Evolutionary conservation across 2,797 vertebrate species (phyloP), one percentile per base, ranked within the genome.

Genomic region (Limosa lapponica): DNA sequence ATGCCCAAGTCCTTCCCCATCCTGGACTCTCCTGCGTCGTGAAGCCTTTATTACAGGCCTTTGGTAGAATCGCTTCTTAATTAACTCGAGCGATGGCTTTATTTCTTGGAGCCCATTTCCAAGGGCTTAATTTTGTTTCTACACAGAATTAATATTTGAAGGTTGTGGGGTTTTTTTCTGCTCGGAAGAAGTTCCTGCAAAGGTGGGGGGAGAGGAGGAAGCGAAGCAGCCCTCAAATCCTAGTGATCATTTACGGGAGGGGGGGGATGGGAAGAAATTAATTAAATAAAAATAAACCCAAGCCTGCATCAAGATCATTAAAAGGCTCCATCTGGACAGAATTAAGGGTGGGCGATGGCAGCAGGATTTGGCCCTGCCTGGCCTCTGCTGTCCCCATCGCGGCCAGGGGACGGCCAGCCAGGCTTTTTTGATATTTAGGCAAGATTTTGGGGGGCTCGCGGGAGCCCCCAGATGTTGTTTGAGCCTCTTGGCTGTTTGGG

Each of bases 121-220:
- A 94, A 96, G 92, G 95, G 96, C 96, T 98, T 97, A 86, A 92
- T 98, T 98, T 98, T 95, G 97, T 97, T 98, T 97, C 97, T 89
- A 88, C 89, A 95, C 94, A 95, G 97, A 98, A 97, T 98, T 98
- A 98, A 98, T 98, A 97, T 98, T 97, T 98, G 96, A 97, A 44
- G 5, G 84, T 27, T 51, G 19, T 41, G 46, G 28, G 10, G 27
- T 10, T 34, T 23, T 57, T n/a, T 24, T 57, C 80, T 75, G 91
- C 96, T 98, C 64, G 32, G 97, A 93, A 89, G 89, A 94, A 94
- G 48, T 27, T 2, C 55, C 89, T 2, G 1, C 6, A 36, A 58
- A 57, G 22, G 36, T 13, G 13, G 51, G 49, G 51, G 49, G 44
- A 12, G 32, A 58, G 64, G 94, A 89, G 80, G 94, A 71, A 72